phyloP scores from a whole-genome alignment of 2,797 vertebrate genomes.

The Mus caroli region DNA sequence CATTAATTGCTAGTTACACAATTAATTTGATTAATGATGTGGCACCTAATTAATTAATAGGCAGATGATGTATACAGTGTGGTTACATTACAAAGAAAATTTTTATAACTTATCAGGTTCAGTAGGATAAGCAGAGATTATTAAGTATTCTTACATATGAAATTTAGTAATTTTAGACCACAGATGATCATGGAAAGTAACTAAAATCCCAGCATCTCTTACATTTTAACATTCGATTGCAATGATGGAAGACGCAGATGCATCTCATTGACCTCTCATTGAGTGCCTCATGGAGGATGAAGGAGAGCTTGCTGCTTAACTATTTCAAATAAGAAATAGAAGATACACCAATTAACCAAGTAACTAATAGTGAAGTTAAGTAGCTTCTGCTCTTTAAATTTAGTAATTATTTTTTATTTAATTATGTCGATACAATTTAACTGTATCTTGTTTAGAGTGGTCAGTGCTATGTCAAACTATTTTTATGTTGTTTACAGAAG shows the following conservation, averaged over 20 bases:
- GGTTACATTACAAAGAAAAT: no score
- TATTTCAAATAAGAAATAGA: not conserved
- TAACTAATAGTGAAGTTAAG: not conserved
- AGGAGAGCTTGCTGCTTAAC: not conserved
- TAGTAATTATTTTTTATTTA: not conserved
- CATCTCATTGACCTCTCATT: not conserved
- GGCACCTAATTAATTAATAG: not conserved
- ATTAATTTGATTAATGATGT: not conserved
- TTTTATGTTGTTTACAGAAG: not conserved
- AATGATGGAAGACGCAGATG: not conserved
- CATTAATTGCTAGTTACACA: not conserved
- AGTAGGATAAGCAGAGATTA: not conserved
- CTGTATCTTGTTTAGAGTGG: not conserved
- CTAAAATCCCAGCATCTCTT: not conserved
- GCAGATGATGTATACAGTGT: not conserved
- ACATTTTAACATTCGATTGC: not conserved
- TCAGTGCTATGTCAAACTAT: not conserved
- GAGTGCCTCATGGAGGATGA: not conserved
- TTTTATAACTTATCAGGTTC: no score
- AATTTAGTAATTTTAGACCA: not conserved
- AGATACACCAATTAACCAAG: not conserved
- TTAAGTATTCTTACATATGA: not conserved
- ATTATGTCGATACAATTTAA: conserved; percentile 13
- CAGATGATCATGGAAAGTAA: not conserved
- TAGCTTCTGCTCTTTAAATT: not conserved